Percentiles rank a stretch among this genome's conserved stretches.
These are phyloP conservation scores for Gavialis gangeticus DNA, from an alignment of 2,113 vertebrate genomes.

Conservation along the genomic window DNA sequence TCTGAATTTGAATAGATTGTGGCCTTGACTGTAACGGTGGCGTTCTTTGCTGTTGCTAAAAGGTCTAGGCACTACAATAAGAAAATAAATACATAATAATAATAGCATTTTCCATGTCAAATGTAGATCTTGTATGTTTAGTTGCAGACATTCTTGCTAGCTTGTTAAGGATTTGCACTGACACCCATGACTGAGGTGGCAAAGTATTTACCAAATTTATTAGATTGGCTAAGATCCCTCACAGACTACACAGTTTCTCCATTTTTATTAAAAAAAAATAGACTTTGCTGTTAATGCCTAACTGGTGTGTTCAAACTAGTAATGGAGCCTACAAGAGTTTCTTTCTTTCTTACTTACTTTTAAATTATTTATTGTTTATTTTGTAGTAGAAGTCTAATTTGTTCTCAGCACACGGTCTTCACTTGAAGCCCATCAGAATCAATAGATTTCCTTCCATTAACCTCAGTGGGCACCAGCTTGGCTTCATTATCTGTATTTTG, in stretches of 20 bases:
- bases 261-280: conserved; percentile 53
- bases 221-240: conserved; percentile 58
- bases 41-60: not conserved
- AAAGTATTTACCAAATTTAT: conserved; percentile 56
- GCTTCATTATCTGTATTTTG: conserved; percentile 22
- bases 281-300: conserved; percentile 19
- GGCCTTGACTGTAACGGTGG: not conserved
- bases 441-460: conserved; percentile 6
- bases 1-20: not conserved
- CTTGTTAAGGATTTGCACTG: conserved; percentile 41
- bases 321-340: conserved; percentile 32
- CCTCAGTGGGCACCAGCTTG: conserved; percentile 8
- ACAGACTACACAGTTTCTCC: conserved; percentile 45
- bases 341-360: not conserved
- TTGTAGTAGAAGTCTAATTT: not conserved
- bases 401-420: not conserved
- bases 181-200: conserved; percentile 40
- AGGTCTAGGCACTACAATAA: not conserved
- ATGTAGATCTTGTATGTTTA: conserved; percentile 33
- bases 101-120: not conserved
- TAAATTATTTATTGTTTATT: not conserved
- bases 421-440: not conserved
- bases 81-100: no score
- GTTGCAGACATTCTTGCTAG: conserved; percentile 38
- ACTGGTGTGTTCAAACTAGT: conserved; percentile 10